A percentile compares a stretch with the other conserved stretches of the same genome.
Evolutionary conservation across 2,797 vertebrate genomes (phyloP).

Genomic region (Tokudaia muenninki): DNA sequence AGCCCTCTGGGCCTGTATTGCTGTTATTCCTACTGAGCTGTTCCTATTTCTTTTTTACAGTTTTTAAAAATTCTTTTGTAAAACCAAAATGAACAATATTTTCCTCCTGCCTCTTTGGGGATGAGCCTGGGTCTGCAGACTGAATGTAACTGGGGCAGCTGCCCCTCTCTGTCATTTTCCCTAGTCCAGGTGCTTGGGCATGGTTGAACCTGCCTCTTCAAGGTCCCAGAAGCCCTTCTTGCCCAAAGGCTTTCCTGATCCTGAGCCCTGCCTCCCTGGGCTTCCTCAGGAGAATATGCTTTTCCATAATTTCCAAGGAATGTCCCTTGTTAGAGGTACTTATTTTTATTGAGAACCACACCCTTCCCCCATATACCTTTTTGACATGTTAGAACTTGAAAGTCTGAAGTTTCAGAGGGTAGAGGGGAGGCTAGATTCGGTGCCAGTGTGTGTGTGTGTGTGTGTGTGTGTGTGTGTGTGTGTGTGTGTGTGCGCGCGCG

Average conservation of each 20-base stretch:
- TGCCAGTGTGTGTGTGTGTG: constrained; percentile 83
- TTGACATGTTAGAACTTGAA: constrained; percentile 97
- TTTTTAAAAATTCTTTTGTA: constrained; percentile 73
- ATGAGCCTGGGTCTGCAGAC: constrained; percentile 85
- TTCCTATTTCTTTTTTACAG: constrained; percentile 51
- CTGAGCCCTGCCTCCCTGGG: constrained; percentile 86
- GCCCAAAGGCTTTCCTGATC: constrained; percentile 86
- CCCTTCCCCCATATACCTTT: constrained; percentile 90
- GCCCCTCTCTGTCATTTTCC: background rate
- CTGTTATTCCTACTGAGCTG: constrained; percentile 81
- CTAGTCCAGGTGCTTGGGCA: background rate
- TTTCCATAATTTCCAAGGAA: constrained; percentile 84
- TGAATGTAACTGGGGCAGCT: constrained; percentile 75
- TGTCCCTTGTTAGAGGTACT: constrained; percentile 94
- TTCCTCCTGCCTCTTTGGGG: constrained; percentile 59
- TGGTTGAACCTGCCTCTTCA: constrained; percentile 76
- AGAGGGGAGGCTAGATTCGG: constrained; percentile 88
- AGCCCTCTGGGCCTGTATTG: constrained; percentile 75
- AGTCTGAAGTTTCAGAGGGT: constrained; percentile 88
- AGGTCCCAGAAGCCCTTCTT: constrained; percentile 85
- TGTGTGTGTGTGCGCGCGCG: constrained; percentile 38
- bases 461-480: constrained; percentile 29
- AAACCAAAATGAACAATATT: constrained; percentile 80
- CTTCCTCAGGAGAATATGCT: constrained; percentile 85
- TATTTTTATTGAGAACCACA: constrained; percentile 89